Evolutionary conservation across 2,113 vertebrate genomes (phyloP), one percentile per base, ranked within the genome.

Genomic region (Proterorhinus semilunaris): DNA sequence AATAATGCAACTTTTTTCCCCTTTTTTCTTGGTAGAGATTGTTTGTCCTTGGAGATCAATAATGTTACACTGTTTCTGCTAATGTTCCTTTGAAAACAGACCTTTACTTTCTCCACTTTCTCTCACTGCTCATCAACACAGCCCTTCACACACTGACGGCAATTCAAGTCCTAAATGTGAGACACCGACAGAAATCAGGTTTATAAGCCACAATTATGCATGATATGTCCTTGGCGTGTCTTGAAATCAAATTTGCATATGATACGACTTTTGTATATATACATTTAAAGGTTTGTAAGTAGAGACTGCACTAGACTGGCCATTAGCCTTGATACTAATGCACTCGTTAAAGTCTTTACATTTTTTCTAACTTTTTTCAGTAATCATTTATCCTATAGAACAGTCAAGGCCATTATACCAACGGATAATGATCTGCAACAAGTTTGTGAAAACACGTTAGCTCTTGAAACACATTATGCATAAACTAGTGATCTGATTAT

Each of bases 401-500:
- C 70, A 81, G 76, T 78, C 70, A 68, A 73, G 53, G 73, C 75
- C 64, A 43, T 65, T 46, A 21, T 36, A 36, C 27, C 27, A 36
- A 36, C 9, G 10, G 51, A 8, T 4, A 53, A 53, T 1, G 12
- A 13, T 3, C 48, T 66, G 69, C 72, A 61, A 79, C 80, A 67
- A 52, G 27, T 68, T 72, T 67, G 58, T 71, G 69, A 69, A 45
- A 64, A 74, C 59, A 62, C 59, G 6, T 53, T 64, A 44, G 36
- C 52, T 42, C 43, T 51, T 51, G 16, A 53, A 53, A 53, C 5
- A 53, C 52, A 53, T 17, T 36, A 36, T 36, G 27, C 27, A 36
- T 5, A 36, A 36, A 47, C 46, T 8, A 47, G 7, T 47, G 46
- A 10, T 47, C 46, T 47, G 46, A 47, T 47, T 10, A 47, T 47